Percentiles rank a stretch among this genome's conserved stretches.
phyloP scores from a whole-genome alignment of 2,113 vertebrate species.

The Oreochromis niloticus region DNA sequence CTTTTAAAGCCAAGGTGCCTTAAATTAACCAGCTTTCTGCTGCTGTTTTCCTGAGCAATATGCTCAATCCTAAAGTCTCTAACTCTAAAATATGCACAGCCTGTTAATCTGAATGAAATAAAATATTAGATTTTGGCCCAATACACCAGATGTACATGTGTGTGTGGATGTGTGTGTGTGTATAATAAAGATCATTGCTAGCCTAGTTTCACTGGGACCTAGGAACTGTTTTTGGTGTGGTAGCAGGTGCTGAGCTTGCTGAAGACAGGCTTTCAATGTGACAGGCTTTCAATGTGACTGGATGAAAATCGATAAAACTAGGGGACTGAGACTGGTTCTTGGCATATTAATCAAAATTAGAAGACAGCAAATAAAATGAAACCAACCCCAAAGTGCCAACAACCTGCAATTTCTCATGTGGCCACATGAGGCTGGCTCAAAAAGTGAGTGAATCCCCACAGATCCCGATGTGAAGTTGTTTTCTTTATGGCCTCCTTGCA shows the following conservation, averaged over 20 bases:
- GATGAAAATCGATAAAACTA: neutral
- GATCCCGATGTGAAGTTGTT: neutral
- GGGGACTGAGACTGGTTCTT: neutral
- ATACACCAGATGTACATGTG: neutral
- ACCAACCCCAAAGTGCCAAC: neutral
- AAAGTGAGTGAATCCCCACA: neutral
- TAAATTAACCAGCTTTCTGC: neutral
- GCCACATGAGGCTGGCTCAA: neutral
- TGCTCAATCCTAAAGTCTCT: neutral
- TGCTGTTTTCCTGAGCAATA: neutral
- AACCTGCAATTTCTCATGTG: neutral
- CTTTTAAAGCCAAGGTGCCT: neutral
- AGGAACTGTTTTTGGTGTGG: neutral
- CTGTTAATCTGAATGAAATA: neutral
- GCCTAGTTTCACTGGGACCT: neutral
- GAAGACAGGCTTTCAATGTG: neutral
- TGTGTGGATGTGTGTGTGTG: neutral
- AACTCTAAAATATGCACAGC: neutral
- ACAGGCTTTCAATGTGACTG: neutral
- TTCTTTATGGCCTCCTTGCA: neutral
- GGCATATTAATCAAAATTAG: neutral
- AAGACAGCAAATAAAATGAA: neutral
- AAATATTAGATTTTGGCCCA: neutral
- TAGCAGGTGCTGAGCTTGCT: neutral
- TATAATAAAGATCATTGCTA: neutral